These are phyloP conservation scores for Psettodes erumei DNA, from an alignment of 2,113 vertebrate genomes.

Conservation along the genomic window DNA sequence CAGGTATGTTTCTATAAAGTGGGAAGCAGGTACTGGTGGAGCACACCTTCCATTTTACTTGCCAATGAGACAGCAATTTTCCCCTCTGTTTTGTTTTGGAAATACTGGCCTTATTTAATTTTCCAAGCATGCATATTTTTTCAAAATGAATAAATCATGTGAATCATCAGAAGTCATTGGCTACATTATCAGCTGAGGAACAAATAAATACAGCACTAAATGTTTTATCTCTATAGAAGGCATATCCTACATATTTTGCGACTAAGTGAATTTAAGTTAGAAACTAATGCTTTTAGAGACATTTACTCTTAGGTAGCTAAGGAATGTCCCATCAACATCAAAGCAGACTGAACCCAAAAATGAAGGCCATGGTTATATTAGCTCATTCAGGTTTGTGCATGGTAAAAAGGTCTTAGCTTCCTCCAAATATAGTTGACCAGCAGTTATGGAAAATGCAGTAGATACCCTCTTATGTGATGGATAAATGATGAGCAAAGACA, in stretches of 20 bases:
- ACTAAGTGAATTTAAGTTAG: constrained; percentile 13
- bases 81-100: constrained; percentile 31
- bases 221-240: constrained; percentile 15
- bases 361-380: background rate
- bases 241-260: constrained; percentile 9
- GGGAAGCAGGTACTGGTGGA: constrained; percentile 40
- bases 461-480: constrained; percentile 20
- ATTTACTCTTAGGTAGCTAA: background rate
- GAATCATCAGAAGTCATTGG: constrained; percentile 24
- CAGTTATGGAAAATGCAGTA: background rate
- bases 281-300: constrained; percentile 17
- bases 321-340: constrained; percentile 16
- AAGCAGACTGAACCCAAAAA: background rate
- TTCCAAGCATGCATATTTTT: constrained; percentile 41
- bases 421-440: background rate
- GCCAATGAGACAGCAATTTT: constrained; percentile 39
- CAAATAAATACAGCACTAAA: constrained; percentile 10
- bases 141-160: constrained; percentile 20
- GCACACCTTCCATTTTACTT: constrained; percentile 44
- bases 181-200: constrained; percentile 17
- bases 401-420: background rate
- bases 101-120: constrained; percentile 44
- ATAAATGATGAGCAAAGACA: constrained; percentile 59
- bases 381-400: background rate
- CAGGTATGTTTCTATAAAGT: constrained; percentile 68